phyloP scores from a whole-genome alignment of 2,888 invertebrate species.

The Petrophora chlorosata region DNA sequence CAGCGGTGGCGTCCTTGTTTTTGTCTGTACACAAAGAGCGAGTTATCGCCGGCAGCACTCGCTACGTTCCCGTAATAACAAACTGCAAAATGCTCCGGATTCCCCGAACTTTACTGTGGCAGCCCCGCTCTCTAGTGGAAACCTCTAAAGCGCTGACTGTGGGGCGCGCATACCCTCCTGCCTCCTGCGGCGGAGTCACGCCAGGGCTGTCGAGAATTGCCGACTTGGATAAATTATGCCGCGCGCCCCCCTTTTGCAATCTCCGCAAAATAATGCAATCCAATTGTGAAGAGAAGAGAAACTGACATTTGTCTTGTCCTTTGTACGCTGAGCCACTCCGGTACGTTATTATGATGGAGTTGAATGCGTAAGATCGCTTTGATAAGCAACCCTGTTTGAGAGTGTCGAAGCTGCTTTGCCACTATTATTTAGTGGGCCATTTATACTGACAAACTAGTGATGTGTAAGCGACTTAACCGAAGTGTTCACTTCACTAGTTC shows the following conservation, averaged over 20 bases:
- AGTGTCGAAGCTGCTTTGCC: slow-evolving; percentile 1
- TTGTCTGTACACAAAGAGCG: slow-evolving; percentile 65
- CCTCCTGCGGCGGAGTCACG: slow-evolving; percentile 67
- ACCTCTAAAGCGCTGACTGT: slow-evolving; percentile 78
- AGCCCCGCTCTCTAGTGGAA: slow-evolving; percentile 65
- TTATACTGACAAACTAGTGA: slow-evolving; percentile 7
- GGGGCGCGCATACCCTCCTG: slow-evolving; percentile 72
- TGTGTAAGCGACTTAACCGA: neutral
- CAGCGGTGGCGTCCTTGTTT: slow-evolving; percentile 51
- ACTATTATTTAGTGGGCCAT: slow-evolving; percentile 4
- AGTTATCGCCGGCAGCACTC: slow-evolving; percentile 64
- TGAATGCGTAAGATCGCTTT: slow-evolving; percentile 25
- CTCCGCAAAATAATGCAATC: slow-evolving; percentile 76
- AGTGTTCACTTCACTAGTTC: neutral
- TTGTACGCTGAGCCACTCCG: slow-evolving; percentile 54
- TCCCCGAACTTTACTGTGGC: slow-evolving; percentile 75
- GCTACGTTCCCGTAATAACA: slow-evolving; percentile 69
- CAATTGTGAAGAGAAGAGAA: slow-evolving; percentile 66
- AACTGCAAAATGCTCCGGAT: slow-evolving; percentile 78
- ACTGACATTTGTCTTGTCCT: slow-evolving; percentile 67
- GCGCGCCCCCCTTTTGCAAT: slow-evolving; percentile 71
- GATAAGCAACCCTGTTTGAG: slow-evolving; percentile 16
- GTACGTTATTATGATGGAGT: slow-evolving; percentile 36
- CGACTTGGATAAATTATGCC: slow-evolving; percentile 76
- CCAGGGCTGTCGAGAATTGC: slow-evolving; percentile 77